These are phyloP conservation scores for Aplysina aerophoba DNA, from an alignment of 37 sponge, comb jelly and placozoan genomes.

Conservation along the genomic window DNA sequence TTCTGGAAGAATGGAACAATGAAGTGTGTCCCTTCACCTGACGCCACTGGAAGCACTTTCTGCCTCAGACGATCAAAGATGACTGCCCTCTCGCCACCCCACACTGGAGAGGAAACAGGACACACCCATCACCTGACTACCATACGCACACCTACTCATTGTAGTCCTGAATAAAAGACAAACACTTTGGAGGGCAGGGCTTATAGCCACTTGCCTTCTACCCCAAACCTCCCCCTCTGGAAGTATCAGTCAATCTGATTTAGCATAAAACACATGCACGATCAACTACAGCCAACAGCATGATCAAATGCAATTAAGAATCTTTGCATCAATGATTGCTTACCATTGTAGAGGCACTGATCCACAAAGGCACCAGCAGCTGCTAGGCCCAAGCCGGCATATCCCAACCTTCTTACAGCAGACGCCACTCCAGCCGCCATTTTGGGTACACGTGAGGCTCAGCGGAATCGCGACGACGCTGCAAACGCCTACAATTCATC, in stretches of 20 bases:
- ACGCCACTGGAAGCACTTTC: constrained; percentile 69
- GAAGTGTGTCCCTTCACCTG: constrained; percentile 96
- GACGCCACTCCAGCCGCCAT: constrained; percentile 42
- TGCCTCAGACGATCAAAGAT: constrained; percentile 92
- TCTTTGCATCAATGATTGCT: neutral
- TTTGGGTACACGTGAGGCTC: neutral
- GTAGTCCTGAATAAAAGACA: too few relatives aligned
- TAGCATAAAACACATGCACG: neutral
- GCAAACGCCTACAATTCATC: too few relatives aligned
- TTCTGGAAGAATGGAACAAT: constrained; percentile 89
- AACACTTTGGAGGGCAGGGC: too few relatives aligned
- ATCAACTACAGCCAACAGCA: neutral
- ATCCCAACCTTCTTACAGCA: constrained; percentile 59
- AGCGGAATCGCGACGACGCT: too few relatives aligned
- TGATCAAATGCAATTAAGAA: neutral
- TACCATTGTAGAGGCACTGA: constrained; percentile 87
- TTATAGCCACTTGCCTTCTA: too few relatives aligned
- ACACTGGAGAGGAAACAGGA: constrained; percentile 59
- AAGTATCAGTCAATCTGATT: too few relatives aligned
- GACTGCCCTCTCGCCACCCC: constrained; percentile 94
- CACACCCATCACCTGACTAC: neutral
- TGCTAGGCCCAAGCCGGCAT: constrained; percentile 80
- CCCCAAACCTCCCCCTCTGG: neutral
- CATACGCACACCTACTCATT: neutral
- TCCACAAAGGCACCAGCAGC: constrained; percentile 82